These are phyloP conservation scores for Megalurothrips usitatus DNA, from an alignment of 2,888 invertebrate genomes.

Conservation along the genomic window DNA sequence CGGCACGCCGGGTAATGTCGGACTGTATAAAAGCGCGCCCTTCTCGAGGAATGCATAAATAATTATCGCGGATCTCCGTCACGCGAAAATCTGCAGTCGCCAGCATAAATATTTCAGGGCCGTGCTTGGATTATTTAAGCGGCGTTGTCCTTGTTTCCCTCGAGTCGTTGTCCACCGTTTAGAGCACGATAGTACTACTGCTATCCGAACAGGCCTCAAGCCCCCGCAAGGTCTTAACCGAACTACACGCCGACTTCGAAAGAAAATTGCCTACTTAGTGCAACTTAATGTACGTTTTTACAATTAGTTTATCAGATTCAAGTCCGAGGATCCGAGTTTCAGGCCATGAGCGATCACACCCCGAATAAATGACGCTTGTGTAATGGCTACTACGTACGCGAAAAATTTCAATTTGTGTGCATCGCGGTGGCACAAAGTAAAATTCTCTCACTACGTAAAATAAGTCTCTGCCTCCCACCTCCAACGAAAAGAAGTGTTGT, in stretches of 20 bases:
- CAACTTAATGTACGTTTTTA: no score
- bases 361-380: no score
- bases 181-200: no score
- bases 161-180: background rate
- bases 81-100: conserved; percentile 11
- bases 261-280: no score
- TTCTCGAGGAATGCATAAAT: background rate
- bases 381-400: no score
- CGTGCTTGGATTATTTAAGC: background rate
- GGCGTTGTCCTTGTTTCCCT: background rate
- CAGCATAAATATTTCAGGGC: conserved; percentile 3
- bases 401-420: no score
- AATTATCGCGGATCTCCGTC: background rate
- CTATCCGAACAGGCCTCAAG: background rate
- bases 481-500: background rate
- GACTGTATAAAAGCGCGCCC: background rate
- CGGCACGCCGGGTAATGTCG: background rate
- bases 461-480: background rate
- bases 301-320: background rate
- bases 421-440: no score
- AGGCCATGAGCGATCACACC: no score
- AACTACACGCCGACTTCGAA: no score
- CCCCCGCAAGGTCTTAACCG: no score
- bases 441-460: background rate
- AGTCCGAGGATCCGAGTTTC: no score